Conservation (phyloP, 2,888 invertebrate species). For the Drosophila macrospina region DNA sequence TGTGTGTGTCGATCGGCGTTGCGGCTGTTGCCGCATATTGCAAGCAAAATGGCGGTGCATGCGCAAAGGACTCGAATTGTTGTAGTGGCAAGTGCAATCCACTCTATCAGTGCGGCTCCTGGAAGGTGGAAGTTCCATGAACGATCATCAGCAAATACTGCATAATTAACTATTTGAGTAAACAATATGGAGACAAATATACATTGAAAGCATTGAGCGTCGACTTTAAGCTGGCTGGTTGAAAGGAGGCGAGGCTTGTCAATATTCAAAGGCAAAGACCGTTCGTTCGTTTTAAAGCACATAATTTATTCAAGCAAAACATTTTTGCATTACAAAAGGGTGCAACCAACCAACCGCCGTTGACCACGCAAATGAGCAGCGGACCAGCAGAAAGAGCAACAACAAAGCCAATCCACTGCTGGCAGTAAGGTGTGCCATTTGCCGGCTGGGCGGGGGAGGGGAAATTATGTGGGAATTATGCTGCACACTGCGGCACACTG, state of each 20-base stretch:
- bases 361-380: conserved; percentile 60
- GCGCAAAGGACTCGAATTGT: conserved; percentile 23
- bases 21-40: background rate
- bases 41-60: background rate
- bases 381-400: conserved; percentile 19
- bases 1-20: background rate
- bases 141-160: no score
- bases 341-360: conserved; percentile 50
- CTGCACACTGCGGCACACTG: conserved; percentile 6
- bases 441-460: background rate
- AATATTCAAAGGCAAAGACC: conserved; percentile 3
- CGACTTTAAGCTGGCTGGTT: conserved; percentile 1
- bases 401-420: conserved; percentile 12
- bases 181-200: background rate
- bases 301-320: conserved; percentile 77
- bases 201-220: conserved; percentile 3
- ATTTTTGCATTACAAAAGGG: conserved; percentile 69
- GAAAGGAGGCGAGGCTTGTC: background rate
- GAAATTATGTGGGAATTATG: conserved; percentile 25
- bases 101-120: conserved; percentile 9
- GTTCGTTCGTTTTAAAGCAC: conserved; percentile 51
- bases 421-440: conserved; percentile 7
- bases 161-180: background rate
- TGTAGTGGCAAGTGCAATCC: conserved; percentile 22
- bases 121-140: background rate